Evolutionary conservation across 2,888 invertebrate genomes (phyloP).

Genomic region (Tipula lateralis): DNA sequence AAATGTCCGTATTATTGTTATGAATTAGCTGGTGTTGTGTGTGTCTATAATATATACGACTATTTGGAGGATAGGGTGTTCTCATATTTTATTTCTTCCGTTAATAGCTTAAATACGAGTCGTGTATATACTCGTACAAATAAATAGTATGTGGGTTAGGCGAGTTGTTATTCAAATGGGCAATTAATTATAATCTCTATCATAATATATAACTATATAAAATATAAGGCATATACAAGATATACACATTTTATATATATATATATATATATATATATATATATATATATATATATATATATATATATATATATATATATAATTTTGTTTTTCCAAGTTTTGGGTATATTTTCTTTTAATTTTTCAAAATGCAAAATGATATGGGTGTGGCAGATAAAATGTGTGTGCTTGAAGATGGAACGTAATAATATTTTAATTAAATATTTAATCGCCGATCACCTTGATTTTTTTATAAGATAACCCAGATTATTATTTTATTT

Average conservation of each 20-base stretch:
- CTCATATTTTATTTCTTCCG: not conserved
- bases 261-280: too few relatives aligned
- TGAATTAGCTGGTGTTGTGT: not conserved
- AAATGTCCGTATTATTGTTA: slow-evolving; percentile 24
- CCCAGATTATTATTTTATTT: not conserved
- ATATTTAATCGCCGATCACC: not conserved
- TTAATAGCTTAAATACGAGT: not conserved
- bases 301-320: too few relatives aligned
- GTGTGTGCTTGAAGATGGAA: not conserved
- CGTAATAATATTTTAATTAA: not conserved
- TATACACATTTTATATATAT: too few relatives aligned
- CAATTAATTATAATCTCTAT: slow-evolving; percentile 11
- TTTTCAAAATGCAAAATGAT: slow-evolving; percentile 12
- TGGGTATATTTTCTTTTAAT: not conserved
- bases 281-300: too few relatives aligned
- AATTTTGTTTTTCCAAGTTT: too few relatives aligned
- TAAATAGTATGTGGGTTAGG: not conserved
- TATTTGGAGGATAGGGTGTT: not conserved
- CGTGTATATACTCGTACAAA: not conserved
- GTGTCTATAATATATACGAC: not conserved
- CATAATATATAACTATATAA: not conserved
- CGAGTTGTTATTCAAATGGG: slow-evolving; percentile 11
- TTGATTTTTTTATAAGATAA: not conserved
- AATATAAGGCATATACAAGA: not conserved
- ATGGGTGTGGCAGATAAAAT: slow-evolving; percentile 11